Percentiles rank a stretch among this genome's conserved stretches.
phyloP scores from a whole-genome alignment of 2,888 invertebrate species.

The Bedellia somnulentella region DNA sequence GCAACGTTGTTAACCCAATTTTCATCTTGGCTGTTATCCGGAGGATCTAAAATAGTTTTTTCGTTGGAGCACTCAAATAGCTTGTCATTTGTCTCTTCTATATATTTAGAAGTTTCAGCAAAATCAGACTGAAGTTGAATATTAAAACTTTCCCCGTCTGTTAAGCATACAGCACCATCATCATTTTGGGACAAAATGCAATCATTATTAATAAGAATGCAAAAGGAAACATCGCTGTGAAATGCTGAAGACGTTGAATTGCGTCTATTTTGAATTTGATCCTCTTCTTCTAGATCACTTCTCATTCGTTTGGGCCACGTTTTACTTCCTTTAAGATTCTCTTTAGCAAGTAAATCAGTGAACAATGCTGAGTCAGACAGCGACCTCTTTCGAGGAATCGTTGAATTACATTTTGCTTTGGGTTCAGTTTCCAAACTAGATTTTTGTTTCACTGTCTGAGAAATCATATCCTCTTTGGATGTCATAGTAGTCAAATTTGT shows the following conservation, averaged over 20 bases:
- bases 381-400: no score
- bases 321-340: no score
- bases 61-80: not conserved
- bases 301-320: no score
- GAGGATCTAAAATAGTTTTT: not conserved
- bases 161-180: not conserved
- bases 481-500: no score
- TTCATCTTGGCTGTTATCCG: conserved; percentile 18
- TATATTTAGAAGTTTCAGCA: conserved; percentile 4
- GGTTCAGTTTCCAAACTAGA: no score
- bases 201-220: conserved; percentile 42
- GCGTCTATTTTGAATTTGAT: conserved; percentile 36
- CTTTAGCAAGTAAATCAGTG: no score
- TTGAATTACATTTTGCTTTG: no score
- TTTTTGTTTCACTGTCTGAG: no score
- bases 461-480: no score
- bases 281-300: no score
- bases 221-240: conserved; percentile 39
- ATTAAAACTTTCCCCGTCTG: conserved; percentile 11
- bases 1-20: conserved; percentile 49
- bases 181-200: conserved; percentile 21
- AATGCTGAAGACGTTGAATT: conserved; percentile 40
- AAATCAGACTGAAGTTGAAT: not conserved
- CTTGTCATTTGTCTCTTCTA: not conserved
- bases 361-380: no score